phyloP scores from a whole-genome alignment of 2,113 vertebrate species.

The Columba livia region DNA sequence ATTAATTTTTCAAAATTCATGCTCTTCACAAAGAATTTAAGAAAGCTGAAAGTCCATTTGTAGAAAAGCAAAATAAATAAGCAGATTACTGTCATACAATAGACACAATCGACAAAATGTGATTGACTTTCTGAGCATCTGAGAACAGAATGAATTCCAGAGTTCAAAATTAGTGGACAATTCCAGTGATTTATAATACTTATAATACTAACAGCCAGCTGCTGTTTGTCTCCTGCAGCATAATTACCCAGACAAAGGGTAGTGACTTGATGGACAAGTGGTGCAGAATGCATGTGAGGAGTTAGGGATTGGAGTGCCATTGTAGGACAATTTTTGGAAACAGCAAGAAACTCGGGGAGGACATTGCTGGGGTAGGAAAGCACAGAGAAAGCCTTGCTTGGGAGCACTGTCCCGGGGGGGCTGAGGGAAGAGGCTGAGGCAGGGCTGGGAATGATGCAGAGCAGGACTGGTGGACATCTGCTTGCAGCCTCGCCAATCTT shows the following conservation, averaged over 20 bases:
- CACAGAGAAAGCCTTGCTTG: neutral
- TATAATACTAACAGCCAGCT: neutral
- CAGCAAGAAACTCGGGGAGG: neutral
- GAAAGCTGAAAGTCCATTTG: neutral
- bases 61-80: neutral
- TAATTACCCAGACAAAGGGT: neutral
- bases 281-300: accelerated
- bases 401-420: neutral
- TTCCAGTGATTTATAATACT: neutral
- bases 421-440: neutral
- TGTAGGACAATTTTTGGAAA: neutral
- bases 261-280: neutral
- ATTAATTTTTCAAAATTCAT: neutral
- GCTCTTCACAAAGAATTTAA: neutral
- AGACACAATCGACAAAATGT: neutral
- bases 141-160: neutral
- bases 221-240: neutral
- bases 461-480: neutral
- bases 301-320: neutral
- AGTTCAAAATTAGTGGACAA: neutral
- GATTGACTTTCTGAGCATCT: neutral
- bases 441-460: neutral
- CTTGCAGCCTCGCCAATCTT: neutral
- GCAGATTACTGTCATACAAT: neutral
- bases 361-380: neutral